Evolutionary conservation across 2,888 invertebrate species (phyloP), one percentile per base, ranked within the genome.

Genomic region (Metallyticus violacea): DNA sequence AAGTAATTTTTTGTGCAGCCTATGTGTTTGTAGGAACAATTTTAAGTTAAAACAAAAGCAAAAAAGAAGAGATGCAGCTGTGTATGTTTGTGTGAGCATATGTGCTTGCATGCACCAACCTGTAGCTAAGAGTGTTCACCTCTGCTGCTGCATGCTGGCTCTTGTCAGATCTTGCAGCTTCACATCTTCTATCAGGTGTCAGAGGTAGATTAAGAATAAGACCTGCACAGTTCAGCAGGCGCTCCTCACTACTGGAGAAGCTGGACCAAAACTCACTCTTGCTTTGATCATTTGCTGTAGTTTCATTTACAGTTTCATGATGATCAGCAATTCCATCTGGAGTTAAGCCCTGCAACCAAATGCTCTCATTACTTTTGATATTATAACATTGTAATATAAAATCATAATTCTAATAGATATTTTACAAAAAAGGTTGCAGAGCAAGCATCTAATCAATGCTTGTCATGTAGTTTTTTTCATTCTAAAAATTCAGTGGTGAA

Each of bases 191-290:
- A 89, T 95, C 94, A 0, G 96, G 95, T 0, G 94, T 95, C 4
- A 96, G 91, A 0, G 96, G 96, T 62, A 96, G 91, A 91, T 95
- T 96, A 6, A 96, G 92, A 87, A 96, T 94, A 77, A 96, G 92
- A 0, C 96, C 96, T 40, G 94, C 95, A 89, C 96, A 96, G 89
- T 95, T 95, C 22, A 96, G 90, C 5, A 96, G 91, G 0, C 96
- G 95, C 90, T 96, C 96, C 90, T 96, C 96, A 80, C 96, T 96
- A 90, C 96, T 96, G 26, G 96, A 96, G 92, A 96, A 96, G 0
- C 96, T 96, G 0, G 96, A 96, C 95, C 95, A 96, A 91, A 95
- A 96, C 91, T 96, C 96, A 0, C 96, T 96, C 91, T 96, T 95
- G 89, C 96, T 96, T 92, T 94, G 94, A 90, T 96, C 96, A 89